Conservation (phyloP, 2,888 invertebrate species). For the Zygogramma bicolorata region DNA sequence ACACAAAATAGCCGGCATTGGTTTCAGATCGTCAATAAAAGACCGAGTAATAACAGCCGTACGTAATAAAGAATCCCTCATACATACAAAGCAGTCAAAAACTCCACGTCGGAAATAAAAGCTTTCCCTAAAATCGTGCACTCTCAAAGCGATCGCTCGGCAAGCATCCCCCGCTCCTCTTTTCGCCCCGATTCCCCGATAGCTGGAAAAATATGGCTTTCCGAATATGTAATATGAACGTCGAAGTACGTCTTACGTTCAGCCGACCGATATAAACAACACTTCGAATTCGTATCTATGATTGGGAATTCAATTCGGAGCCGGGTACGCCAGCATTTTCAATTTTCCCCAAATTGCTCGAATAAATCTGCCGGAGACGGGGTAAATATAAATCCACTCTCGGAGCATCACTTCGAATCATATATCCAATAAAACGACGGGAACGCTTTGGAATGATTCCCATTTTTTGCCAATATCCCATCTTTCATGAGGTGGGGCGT, state of each 20-base stretch:
- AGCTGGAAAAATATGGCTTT: slow-evolving; percentile 12
- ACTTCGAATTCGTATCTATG: background rate
- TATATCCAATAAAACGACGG: background rate
- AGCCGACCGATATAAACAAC: slow-evolving; percentile 5
- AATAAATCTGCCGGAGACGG: background rate
- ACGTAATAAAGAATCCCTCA: background rate
- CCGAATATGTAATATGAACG: slow-evolving; percentile 3
- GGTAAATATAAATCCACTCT: slow-evolving; percentile 12
- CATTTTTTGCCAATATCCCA: background rate
- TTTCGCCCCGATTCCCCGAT: slow-evolving; percentile 5
- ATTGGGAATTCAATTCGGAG: slow-evolving; percentile 4
- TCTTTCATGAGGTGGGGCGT: background rate
- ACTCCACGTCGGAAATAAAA: background rate
- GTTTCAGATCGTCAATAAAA: no score
- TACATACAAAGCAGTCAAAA: background rate
- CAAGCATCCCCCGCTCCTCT: background rate
- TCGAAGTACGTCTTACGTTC: slow-evolving; percentile 5
- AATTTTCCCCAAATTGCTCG: slow-evolving; percentile 9
- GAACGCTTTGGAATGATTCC: background rate
- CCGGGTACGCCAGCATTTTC: background rate
- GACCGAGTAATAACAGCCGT: background rate
- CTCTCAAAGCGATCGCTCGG: background rate
- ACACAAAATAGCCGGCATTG: no score
- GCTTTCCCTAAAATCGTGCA: background rate
- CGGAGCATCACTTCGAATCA: slow-evolving; percentile 1